phyloP scores from a whole-genome alignment of 1,140 invertebrate genomes.

The Papilio glaucus region DNA sequence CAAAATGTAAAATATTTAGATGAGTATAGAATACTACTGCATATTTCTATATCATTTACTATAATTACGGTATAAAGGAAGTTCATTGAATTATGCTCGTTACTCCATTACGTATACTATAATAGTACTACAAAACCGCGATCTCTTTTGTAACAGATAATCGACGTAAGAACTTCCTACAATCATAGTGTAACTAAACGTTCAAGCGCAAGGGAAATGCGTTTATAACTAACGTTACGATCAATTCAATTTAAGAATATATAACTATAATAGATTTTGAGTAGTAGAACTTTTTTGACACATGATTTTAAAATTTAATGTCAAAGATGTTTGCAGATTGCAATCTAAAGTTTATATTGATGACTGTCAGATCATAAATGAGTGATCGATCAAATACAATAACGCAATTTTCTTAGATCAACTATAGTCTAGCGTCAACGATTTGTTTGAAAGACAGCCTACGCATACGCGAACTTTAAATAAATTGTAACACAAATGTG shows the following conservation, averaged over 20 bases:
- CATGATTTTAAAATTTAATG: too few relatives aligned
- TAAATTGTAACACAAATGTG: too few relatives aligned
- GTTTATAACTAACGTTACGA: neutral
- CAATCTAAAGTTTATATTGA: too few relatives aligned
- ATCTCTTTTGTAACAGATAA: constrained; percentile 13
- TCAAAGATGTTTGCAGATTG: neutral
- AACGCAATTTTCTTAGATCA: too few relatives aligned
- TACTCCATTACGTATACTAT: constrained; percentile 12
- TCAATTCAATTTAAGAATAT: neutral
- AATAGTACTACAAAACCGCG: constrained; percentile 13
- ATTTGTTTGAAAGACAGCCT: too few relatives aligned
- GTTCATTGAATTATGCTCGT: constrained; percentile 5
- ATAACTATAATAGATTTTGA: too few relatives aligned
- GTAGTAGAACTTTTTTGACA: too few relatives aligned
- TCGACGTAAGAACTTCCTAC: constrained; percentile 8
- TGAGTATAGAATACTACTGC: too few relatives aligned
- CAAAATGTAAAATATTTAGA: too few relatives aligned
- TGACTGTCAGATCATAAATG: too few relatives aligned
- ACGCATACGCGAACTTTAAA: too few relatives aligned
- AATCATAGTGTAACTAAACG: constrained; percentile 1
- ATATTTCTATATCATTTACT: neutral
- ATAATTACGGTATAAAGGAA: constrained; percentile 9
- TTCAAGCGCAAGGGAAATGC: neutral
- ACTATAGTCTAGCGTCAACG: too few relatives aligned
- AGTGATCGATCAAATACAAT: neutral